A percentile compares a stretch with the other conserved stretches of the same genome.
phyloP scores from a whole-genome alignment of 2,113 vertebrate species.

The Pollachius pollachius region DNA sequence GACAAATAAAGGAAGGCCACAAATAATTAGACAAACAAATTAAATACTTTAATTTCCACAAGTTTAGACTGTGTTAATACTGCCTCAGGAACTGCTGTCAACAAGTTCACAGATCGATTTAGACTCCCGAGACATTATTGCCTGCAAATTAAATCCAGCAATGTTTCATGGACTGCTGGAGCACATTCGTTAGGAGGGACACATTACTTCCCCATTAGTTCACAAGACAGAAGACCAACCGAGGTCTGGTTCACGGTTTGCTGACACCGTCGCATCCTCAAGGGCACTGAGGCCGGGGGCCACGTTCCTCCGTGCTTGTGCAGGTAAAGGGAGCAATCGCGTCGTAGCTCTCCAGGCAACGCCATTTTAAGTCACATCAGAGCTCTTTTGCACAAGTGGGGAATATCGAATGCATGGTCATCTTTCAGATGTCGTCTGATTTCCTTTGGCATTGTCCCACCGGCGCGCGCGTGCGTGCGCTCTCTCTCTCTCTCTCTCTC shows the following conservation, averaged over 20 bases:
- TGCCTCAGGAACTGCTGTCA: too few species aligned
- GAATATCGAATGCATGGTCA: too few species aligned
- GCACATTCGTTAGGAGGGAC: conserved; percentile 41
- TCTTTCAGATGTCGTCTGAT: too few species aligned
- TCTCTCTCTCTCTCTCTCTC: neutral
- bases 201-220: conserved; percentile 13
- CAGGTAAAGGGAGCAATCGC: neutral
- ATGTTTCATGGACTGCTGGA: conserved; percentile 4
- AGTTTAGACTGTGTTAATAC: too few species aligned
- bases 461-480: too few species aligned
- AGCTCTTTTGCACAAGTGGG: too few species aligned
- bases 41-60: too few species aligned
- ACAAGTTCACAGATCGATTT: too few species aligned
- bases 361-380: too few species aligned
- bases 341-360: too few species aligned
- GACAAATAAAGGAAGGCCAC: conserved; percentile 4
- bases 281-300: conserved; percentile 49
- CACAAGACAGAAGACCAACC: conserved; percentile 44
- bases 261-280: conserved; percentile 17
- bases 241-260: conserved; percentile 8
- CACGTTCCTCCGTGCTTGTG: conserved; percentile 32
- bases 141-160: conserved; percentile 2
- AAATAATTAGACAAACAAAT: neutral
- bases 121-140: neutral
- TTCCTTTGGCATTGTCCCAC: too few species aligned